phyloP scores from a whole-genome alignment of 2,888 invertebrate genomes.

The Harmothoe impar region DNA sequence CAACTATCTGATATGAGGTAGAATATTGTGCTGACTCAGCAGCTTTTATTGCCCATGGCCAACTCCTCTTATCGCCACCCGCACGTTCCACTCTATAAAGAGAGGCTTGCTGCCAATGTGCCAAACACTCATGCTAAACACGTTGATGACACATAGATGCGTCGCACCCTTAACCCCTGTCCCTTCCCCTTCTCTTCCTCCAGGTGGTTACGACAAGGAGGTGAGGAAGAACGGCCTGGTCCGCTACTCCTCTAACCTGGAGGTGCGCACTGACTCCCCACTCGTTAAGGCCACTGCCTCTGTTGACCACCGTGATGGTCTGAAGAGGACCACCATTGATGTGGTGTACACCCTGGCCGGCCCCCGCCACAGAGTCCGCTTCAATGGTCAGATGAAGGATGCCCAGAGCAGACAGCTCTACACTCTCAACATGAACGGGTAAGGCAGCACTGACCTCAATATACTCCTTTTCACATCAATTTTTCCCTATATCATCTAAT shows the following conservation, averaged over 20 bases:
- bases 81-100: too few species aligned
- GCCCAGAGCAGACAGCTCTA: conserved; percentile 36
- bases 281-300: conserved; percentile 63
- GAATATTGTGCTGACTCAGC: too few species aligned
- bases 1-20: too few species aligned
- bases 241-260: conserved; percentile 44
- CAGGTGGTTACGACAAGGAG: conserved; percentile 52
- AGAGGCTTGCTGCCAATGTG: too few species aligned
- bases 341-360: not conserved
- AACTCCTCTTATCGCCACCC: too few species aligned
- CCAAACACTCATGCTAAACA: too few species aligned
- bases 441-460: not conserved
- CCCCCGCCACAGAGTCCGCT: conserved; percentile 56
- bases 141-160: too few species aligned
- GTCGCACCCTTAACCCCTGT: not conserved
- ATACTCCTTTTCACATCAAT: too few species aligned
- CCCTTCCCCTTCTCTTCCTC: not conserved
- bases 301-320: conserved; percentile 31
- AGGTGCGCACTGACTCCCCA: conserved; percentile 50
- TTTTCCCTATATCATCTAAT: not conserved
- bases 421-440: conserved; percentile 5
- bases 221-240: conserved; percentile 47
- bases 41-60: too few species aligned
- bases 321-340: conserved; percentile 35
- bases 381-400: conserved; percentile 62